Percentiles rank a stretch among this genome's conserved stretches.
Evolutionary conservation across 1,140 invertebrate genomes (phyloP).

Genomic region (Drosophila kohkoa): DNA sequence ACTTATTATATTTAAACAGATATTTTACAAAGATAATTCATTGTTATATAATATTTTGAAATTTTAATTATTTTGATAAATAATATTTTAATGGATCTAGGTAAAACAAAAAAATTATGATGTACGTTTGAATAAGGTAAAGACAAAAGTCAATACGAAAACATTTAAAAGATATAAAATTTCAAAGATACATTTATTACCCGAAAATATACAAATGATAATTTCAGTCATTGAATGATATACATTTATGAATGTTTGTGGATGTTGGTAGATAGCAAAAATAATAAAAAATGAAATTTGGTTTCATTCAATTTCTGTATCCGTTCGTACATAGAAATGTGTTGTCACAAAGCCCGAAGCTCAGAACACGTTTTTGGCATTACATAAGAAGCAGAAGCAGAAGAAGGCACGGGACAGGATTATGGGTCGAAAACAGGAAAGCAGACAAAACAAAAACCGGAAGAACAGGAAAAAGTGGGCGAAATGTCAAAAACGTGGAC

Average conservation of each 20-base stretch:
- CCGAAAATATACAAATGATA: not conserved
- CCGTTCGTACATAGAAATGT: conserved; percentile 62
- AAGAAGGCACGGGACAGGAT: conserved; percentile 61
- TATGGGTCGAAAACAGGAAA: conserved; percentile 80
- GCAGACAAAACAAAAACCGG: conserved; percentile 81
- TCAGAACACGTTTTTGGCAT: conserved; percentile 72
- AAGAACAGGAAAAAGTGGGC: conserved; percentile 83
- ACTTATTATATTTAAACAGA: no score
- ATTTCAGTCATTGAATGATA: not conserved
- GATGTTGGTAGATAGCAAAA: not conserved
- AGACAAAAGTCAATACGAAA: not conserved
- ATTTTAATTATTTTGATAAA: no score
- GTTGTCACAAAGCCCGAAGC: conserved; percentile 69
- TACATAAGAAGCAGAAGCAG: conserved; percentile 63
- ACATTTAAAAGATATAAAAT: not conserved
- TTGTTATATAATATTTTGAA: no score
- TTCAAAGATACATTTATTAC: not conserved
- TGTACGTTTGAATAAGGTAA: no score
- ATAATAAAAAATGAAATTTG: conserved; percentile 26
- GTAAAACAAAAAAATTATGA: no score
- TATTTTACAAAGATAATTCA: no score
- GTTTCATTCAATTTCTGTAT: conserved; percentile 70
- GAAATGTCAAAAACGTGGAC: conserved; percentile 79
- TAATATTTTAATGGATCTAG: no score
- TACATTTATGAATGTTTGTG: not conserved